A percentile compares a stretch with the other conserved stretches of the same genome.
These are phyloP conservation scores for Pseudorhombus dupliciocellatus DNA, from an alignment of 2,113 vertebrate species.

Conservation along the genomic window DNA sequence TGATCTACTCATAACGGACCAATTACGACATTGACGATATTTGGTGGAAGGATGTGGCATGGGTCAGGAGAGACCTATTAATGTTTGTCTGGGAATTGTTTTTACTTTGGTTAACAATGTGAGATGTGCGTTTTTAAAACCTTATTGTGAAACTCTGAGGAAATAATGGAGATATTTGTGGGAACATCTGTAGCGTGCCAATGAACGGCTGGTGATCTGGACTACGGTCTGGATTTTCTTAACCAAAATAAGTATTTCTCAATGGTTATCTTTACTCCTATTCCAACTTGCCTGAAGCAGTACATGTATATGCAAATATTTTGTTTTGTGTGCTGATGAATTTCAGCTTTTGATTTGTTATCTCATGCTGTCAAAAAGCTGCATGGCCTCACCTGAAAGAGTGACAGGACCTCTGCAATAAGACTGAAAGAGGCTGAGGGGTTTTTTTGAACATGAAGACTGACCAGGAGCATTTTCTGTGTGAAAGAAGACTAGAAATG, in stretches of 20 bases:
- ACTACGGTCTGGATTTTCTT: background rate
- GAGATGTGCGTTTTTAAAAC: no score
- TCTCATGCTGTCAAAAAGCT: background rate
- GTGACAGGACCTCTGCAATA: background rate
- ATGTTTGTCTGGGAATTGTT: no score
- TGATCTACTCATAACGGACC: background rate
- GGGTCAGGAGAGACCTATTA: no score
- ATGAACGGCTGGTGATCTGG: background rate
- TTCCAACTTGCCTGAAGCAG: no score
- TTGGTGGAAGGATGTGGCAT: no score
- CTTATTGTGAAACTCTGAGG: no score
- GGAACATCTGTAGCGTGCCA: background rate
- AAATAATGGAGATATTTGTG: background rate
- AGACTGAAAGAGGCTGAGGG: background rate
- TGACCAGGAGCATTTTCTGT: background rate
- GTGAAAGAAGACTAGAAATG: background rate
- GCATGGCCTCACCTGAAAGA: background rate
- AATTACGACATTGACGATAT: background rate
- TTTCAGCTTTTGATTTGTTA: background rate
- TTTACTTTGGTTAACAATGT: no score
- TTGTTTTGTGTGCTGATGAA: background rate
- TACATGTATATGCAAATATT: no score
- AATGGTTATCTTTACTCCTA: background rate
- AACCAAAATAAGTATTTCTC: background rate
- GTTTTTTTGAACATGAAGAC: background rate